phyloP scores from a whole-genome alignment of 1,140 invertebrate species.

The Hestina assimilis region DNA sequence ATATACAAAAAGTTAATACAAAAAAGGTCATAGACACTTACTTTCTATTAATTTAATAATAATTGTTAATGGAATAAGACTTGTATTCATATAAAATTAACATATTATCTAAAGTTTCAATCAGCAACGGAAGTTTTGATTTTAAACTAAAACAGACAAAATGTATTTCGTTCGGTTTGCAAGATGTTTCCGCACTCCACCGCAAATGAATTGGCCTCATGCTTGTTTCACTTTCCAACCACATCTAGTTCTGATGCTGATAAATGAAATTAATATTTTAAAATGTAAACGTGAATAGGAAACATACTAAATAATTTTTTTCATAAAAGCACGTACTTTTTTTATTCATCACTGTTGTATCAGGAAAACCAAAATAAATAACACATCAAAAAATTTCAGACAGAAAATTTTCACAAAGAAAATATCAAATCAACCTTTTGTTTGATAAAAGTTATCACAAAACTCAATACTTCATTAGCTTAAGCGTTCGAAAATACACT shows the following conservation, averaged over 20 bases:
- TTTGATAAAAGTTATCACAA: not conserved
- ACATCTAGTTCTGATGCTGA: conserved; percentile 14
- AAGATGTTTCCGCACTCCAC: conserved; percentile 8
- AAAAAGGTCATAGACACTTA: no score
- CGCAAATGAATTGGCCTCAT: conserved; percentile 20
- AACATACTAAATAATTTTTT: no score
- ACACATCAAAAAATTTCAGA: no score
- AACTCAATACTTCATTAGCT: conserved; percentile 3
- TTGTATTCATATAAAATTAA: not conserved
- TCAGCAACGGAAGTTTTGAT: not conserved
- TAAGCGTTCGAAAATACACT: not conserved
- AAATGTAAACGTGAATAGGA: no score
- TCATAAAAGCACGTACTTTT: no score
- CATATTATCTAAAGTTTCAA: not conserved
- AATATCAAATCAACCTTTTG: not conserved
- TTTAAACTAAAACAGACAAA: not conserved
- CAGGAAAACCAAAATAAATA: no score
- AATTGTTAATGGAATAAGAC: no score
- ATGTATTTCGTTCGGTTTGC: conserved; percentile 7
- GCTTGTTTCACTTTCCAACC: conserved; percentile 26
- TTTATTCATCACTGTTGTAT: no score
- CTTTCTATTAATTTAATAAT: no score
- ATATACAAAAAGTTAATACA: no score
- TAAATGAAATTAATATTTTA: not conserved
- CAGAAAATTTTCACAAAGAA: no score